Percentiles rank a stretch among this genome's conserved stretches.
phyloP scores from a whole-genome alignment of 92 coral and sea anemone genomes.

The Paragorgia papillata region DNA sequence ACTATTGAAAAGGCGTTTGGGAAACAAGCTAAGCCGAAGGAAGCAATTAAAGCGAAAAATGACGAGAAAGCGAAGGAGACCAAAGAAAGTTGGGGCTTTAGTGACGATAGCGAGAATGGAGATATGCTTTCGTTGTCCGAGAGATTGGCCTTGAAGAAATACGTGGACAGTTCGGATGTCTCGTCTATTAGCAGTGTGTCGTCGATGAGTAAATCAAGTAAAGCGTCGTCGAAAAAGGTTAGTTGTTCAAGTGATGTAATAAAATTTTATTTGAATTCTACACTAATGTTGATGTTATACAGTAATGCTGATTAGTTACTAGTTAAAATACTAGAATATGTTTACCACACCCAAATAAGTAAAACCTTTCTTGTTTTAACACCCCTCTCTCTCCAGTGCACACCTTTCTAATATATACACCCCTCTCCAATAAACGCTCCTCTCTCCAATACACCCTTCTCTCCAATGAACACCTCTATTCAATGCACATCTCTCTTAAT shows the following conservation, averaged over 20 bases:
- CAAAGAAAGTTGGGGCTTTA: conserved; percentile 43
- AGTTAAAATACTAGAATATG: no score
- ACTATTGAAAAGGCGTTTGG: conserved; percentile 34
- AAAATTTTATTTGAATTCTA: no score
- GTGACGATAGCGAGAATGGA: conserved; percentile 55
- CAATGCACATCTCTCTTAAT: no score
- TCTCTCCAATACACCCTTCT: no score
- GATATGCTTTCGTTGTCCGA: conserved; percentile 62
- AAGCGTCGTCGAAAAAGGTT: background rate
- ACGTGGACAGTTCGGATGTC: conserved; percentile 46
- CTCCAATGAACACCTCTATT: no score
- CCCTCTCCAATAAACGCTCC: no score
- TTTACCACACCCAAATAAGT: no score
- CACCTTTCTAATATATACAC: no score
- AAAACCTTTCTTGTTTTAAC: no score
- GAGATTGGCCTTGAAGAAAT: conserved; percentile 64
- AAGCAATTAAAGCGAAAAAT: conserved; percentile 33
- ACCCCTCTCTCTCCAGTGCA: no score
- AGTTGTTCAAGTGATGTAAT: background rate
- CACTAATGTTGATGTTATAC: no score
- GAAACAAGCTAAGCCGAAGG: conserved; percentile 50
- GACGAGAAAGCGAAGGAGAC: conserved; percentile 41
- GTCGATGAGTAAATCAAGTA: conserved; percentile 38
- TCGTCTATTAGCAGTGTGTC: conserved; percentile 46
- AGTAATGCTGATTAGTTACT: no score